A percentile compares a stretch with the other conserved stretches of the same genome.
Evolutionary conservation across 2,113 vertebrate genomes (phyloP).

Genomic region (Chionomys nivalis): DNA sequence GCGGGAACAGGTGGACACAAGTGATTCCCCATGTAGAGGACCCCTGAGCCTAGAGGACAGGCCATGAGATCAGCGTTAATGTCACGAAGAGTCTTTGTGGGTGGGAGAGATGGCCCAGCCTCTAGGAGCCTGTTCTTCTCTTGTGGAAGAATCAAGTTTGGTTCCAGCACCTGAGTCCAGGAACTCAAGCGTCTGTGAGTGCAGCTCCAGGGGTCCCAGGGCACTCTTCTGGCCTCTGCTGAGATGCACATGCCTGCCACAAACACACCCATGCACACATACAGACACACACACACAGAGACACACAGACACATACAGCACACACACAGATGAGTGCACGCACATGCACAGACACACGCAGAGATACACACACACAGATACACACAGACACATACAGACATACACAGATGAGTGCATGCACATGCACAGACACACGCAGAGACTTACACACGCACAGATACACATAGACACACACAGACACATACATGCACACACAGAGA

Average conservation of each 20-base stretch:
- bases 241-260: not conserved
- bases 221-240: not conserved
- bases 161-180: not conserved
- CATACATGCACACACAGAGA: not conserved
- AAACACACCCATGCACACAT: too few species aligned
- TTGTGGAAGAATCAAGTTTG: not conserved
- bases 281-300: too few species aligned
- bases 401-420: too few species aligned
- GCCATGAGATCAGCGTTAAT: fast-evolving
- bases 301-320: too few species aligned
- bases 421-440: not conserved
- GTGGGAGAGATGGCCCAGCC: not conserved
- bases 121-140: too few species aligned
- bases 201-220: not conserved
- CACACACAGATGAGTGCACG: too few species aligned
- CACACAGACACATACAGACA: not conserved
- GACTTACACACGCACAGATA: not conserved
- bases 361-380: too few species aligned
- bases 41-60: not conserved
- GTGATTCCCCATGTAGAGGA: fast-evolving
- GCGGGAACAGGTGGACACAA: fast-evolving
- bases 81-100: not conserved
- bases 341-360: too few species aligned
- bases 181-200: too few species aligned
- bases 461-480: not conserved